Base-by-base conservation (phyloP, 2,113 vertebrate species). In the Tychaedon coryphoeus region DNA sequence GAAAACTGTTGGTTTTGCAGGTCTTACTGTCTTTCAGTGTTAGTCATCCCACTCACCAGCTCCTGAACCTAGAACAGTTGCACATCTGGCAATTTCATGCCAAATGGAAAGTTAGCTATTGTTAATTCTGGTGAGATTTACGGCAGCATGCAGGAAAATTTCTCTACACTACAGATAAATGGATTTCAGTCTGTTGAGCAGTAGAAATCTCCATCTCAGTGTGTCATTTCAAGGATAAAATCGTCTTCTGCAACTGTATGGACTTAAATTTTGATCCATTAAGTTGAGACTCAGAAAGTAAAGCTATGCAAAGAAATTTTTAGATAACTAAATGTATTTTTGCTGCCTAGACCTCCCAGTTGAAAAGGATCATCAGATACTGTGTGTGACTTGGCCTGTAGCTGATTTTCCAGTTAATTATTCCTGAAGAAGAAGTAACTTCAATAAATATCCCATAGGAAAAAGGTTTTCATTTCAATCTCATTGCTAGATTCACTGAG, bases 41-140 rank as follows among this genome's bases (percentile, higher is more conserved):
- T n/a, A 54, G 33, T 78, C 51, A 54, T 53, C 42, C 64, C 36
- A n/a, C 36, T 90, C 42, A 33, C 28, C 48, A 69, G 14, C 29
- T 47, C 65, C 43, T 77, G 62, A 85, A 20, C n/a, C 28, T 42
- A 64, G 29, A 89, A 62, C 23, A 76, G 22, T 31, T 75, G 74
- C 54, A 78, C 26, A 45, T 57, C 54, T 91, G 80, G 36, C 36
- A 74, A 45, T 92, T 94, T 92, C 69, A 81, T 28, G 81, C 24
- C 23, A 70, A 47, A 33, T 42, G 60, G 53, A 40, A 95, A 95
- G 54, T 67, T 85, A 88, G 85, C 56, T 53, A 66, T 47, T 74
- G 53, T 70, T 72, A 92, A 91, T 95, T 96, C 61, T 24, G 7
- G 38, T 74, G 76, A 92, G 25, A 84, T 58, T 38, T 75, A 84